Evolutionary conservation across 1,140 invertebrate genomes (phyloP), one percentile per base, ranked within the genome.

Genomic region (Cyphomyrmex costatus): DNA sequence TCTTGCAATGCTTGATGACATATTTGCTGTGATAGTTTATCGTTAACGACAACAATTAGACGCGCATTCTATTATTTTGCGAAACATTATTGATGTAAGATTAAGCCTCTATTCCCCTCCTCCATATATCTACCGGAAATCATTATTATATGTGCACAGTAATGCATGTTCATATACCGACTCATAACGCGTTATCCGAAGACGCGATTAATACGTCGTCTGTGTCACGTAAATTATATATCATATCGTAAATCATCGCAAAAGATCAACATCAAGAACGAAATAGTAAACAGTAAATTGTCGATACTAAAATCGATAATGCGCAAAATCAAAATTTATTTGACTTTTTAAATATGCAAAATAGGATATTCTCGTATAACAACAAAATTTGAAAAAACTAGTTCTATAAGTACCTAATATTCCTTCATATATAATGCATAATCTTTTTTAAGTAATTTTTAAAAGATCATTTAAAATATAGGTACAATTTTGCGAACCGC

Each of bases 171-270:
- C 21, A 21, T 5, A 21, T 42, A 12, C 19, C 42, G 6, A 78
- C 7, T 60, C 53, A 63, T 77, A 63, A 77, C 10, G 60, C 27
- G 42, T n/a, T 65, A 66, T 49, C 58, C 49, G 36, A 21, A 46
- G 36, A 46, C 10, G 5, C 10, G 5, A 77, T 51, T 30, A 56
- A 36, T 42, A 56, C 19, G 51, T 2, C 27, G 27, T 65, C 19
- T n/a, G 24, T 19, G 42, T 79, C 76, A 79, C 60, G 61, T 27
- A 65, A n/a, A 60, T 42, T 76, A 30, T 76, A 30, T 53, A 53
- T 76, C 51, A n/a, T 58, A 36, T 73, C 19, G 27, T 53, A 77
- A 33, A 77, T 77, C 10, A 12, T 21, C 5, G 24, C 42, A 36
- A 27, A 6, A 63, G 12, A 79, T 66, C 60, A 24, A 30, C 5